These are phyloP conservation scores for Ametastegia equiseti DNA, from an alignment of 2,888 invertebrate species.

Conservation along the genomic window DNA sequence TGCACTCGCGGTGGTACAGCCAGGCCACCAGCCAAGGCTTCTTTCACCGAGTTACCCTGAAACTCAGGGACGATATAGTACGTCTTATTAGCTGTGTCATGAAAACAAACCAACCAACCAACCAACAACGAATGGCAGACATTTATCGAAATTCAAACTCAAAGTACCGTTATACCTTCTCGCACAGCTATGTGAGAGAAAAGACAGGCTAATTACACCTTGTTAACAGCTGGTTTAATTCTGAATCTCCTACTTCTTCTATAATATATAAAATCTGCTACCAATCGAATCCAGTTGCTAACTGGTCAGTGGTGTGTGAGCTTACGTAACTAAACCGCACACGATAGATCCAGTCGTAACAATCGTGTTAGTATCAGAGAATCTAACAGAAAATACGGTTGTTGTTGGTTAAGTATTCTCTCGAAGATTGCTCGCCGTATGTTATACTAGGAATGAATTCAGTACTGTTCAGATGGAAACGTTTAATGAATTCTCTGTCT, in stretches of 20 bases:
- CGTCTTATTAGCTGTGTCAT: neutral
- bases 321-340: neutral
- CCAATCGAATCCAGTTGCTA: neutral
- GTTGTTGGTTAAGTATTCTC: too few relatives aligned
- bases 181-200: neutral
- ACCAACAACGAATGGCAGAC: too few relatives aligned
- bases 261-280: neutral
- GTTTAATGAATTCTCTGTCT: neutral
- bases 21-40: slow-evolving; percentile 9
- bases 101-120: too few relatives aligned
- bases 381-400: too few relatives aligned
- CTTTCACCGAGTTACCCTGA: slow-evolving; percentile 43
- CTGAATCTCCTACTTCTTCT: neutral
- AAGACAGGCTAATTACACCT: neutral
- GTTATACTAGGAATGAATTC: too few relatives aligned
- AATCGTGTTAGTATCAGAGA: neutral
- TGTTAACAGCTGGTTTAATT: neutral
- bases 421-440: neutral
- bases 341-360: neutral
- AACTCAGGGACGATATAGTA: slow-evolving; percentile 14
- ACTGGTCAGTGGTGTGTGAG: neutral
- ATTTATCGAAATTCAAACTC: neutral
- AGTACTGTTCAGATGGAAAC: neutral
- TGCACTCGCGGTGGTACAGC: neutral
- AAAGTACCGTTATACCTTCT: neutral